Percentiles rank a stretch among this genome's conserved stretches.
These are phyloP conservation scores for Hyposoter didymator DNA, from an alignment of 2,888 invertebrate species.

Conservation along the genomic window DNA sequence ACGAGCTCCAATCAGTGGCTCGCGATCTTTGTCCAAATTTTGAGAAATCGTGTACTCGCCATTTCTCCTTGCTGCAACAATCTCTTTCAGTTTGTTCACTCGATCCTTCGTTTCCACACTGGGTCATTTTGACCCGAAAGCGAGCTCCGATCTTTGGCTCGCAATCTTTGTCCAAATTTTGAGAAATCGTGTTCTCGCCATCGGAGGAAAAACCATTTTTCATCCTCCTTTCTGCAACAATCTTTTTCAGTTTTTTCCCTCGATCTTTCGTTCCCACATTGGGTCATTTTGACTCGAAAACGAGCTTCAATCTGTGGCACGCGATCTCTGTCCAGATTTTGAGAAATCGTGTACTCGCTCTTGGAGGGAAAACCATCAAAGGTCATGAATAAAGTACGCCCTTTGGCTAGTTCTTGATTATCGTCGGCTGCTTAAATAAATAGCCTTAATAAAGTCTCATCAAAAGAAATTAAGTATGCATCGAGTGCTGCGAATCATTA, in stretches of 20 bases:
- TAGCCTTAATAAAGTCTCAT: slow-evolving; percentile 65
- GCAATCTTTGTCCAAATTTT: not conserved
- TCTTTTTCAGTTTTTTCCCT: not conserved
- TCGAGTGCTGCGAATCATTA: slow-evolving; percentile 70
- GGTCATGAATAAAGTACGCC: slow-evolving; percentile 60
- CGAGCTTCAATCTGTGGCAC: not conserved
- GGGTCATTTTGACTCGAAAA: no score
- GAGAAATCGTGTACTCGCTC: not conserved
- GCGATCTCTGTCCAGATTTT: not conserved
- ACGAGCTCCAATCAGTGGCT: not conserved
- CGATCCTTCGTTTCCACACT: no score
- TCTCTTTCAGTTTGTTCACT: not conserved
- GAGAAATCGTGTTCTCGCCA: not conserved
- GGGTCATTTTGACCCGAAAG: no score
- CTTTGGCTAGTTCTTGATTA: slow-evolving; percentile 62
- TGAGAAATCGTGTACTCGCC: not conserved
- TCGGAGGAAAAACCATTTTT: no score
- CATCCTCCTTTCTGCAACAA: not conserved
- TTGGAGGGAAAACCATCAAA: slow-evolving; percentile 45
- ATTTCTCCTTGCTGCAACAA: not conserved
- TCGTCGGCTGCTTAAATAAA: slow-evolving; percentile 65
- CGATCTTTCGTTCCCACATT: no score
- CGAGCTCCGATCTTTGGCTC: not conserved
- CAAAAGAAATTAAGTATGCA: slow-evolving; percentile 71
- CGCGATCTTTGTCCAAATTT: not conserved